Base-by-base conservation (phyloP, 35 echinoderm and acorn worm species). In the Anneissia japonica region DNA sequence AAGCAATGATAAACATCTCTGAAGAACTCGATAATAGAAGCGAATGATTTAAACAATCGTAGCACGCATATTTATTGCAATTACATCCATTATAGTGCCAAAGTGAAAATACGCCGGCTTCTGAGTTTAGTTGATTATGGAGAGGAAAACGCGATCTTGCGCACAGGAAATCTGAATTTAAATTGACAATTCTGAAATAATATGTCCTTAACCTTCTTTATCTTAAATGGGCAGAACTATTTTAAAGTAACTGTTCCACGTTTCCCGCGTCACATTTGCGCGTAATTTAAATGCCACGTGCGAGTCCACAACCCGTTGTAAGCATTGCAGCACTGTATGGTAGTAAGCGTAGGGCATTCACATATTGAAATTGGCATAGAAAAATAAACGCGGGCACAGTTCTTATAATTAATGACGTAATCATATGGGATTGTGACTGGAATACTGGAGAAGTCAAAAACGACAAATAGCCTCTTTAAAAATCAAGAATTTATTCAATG, bases 111-210 rank as follows among this genome's bases (percentile, higher is more conserved):
- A 26, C 51, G 51, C 51, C 51, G 51, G 51, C 21, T 16, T 64
- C 21, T 23, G 51, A 64, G 26, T 64, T 64, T 64, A 64, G 9
- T 64, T 64, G 51, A 64, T 64, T 64, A 64, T 6, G 51, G 51
- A 64, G 51, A 64, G 51, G 51, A 64, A 64, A 64, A 64, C 26
- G 21, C 51, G 21, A 64, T 12, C 51, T 64, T 64, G 51, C 51
- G 21, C 21, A 64, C 51, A 64, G 51, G 51, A 64, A 64, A 64
- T 64, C 10, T 64, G 51, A 64, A 64, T 64, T 64, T 64, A 64
- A 64, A 64, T 64, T 64, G 51, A 64, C 51, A 64, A 64, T 64
- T 64, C 51, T 64, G 51, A 64, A 64, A 64, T 64, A 64, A 64
- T 64, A 64, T 23, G 51, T 64, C 51, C 51, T 64, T 64, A 64